Conservation (phyloP, 2,113 vertebrate genomes). For the Eublepharis macularius region DNA sequence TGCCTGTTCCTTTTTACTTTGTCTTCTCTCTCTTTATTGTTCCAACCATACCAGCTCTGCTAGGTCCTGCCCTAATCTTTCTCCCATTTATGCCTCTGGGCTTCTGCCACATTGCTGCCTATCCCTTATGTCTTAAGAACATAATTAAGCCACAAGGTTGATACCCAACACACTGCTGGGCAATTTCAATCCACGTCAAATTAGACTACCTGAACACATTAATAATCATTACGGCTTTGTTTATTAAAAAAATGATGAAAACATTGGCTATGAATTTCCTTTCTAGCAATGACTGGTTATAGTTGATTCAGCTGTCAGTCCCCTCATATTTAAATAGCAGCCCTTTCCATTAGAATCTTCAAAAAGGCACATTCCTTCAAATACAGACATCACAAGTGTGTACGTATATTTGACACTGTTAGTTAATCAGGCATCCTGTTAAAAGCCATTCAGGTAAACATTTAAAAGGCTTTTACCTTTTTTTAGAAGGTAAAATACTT, state of each 20-base stretch:
- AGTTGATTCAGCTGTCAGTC: background rate
- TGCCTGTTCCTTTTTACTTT: background rate
- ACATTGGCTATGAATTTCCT: background rate
- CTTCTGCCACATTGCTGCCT: background rate
- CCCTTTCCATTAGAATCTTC: background rate
- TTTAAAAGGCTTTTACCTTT: background rate
- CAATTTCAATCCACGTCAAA: background rate
- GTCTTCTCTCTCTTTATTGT: background rate
- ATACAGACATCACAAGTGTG: background rate
- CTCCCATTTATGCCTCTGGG: background rate
- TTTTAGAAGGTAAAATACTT: too few species aligned
- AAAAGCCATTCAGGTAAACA: background rate
- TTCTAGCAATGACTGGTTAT: background rate
- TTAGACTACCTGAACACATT: background rate
- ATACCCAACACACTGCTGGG: background rate
- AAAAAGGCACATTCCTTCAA: background rate
- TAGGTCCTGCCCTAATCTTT: background rate
- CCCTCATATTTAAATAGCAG: background rate
- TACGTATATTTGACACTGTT: background rate
- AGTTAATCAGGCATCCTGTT: background rate
- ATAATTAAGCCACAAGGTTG: background rate
- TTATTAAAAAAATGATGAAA: background rate
- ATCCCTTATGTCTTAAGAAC: background rate
- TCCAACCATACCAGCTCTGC: background rate
- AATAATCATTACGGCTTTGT: background rate